phyloP scores from a whole-genome alignment of 1,140 invertebrate species.

The Drosophila bocki region DNA sequence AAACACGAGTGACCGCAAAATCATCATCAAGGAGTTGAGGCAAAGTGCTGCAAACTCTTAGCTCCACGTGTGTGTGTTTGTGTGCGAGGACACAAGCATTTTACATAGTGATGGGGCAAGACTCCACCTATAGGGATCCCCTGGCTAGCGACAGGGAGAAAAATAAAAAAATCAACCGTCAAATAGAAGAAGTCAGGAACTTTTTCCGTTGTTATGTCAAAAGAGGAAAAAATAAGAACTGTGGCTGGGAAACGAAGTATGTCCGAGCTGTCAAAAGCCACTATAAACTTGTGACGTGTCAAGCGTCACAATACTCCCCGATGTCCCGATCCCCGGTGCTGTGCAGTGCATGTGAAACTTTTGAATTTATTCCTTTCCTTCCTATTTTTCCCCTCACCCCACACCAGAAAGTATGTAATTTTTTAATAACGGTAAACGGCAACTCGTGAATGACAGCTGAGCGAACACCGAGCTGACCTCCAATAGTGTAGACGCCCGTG shows the following conservation, averaged over 20 bases:
- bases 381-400: slow-evolving; percentile 6
- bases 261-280: slow-evolving; percentile 84
- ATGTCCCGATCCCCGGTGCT: slow-evolving; percentile 20
- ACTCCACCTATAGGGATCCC: slow-evolving; percentile 1
- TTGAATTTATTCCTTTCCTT: slow-evolving; percentile 67
- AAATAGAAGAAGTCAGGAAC: slow-evolving; percentile 48
- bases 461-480: slow-evolving; percentile 37
- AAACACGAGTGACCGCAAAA: slow-evolving; percentile 84
- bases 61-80: no score
- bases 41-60: slow-evolving; percentile 45
- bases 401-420: slow-evolving; percentile 67
- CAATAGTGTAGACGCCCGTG: slow-evolving; percentile 10
- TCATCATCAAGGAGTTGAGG: slow-evolving; percentile 76
- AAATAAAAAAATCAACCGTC: slow-evolving; percentile 42
- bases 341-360: slow-evolving; percentile 67
- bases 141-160: slow-evolving; percentile 3
- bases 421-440: slow-evolving; percentile 81
- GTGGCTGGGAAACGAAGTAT: slow-evolving; percentile 60
- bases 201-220: slow-evolving; percentile 43
- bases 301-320: slow-evolving; percentile 73
- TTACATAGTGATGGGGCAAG: slow-evolving; percentile 9
- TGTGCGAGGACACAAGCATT: slow-evolving; percentile 2
- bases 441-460: slow-evolving; percentile 71
- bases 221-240: slow-evolving; percentile 11
- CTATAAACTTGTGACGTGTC: slow-evolving; percentile 85